phyloP scores from a whole-genome alignment of 2,113 vertebrate species.

The Salvelinus alpinus region DNA sequence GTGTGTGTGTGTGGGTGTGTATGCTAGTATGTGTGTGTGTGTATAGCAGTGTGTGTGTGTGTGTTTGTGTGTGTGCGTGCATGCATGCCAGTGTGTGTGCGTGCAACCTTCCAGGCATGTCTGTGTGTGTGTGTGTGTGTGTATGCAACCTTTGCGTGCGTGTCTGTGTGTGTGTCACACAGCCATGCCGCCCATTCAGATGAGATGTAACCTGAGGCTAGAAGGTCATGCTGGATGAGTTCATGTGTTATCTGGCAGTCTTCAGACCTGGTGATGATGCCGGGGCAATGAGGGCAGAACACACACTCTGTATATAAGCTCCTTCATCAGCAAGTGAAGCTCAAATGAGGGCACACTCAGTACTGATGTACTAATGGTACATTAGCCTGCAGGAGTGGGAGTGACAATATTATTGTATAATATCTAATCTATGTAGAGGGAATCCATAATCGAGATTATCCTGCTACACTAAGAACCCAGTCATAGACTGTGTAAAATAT shows the following conservation, averaged over 20 bases:
- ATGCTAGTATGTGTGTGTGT: not conserved
- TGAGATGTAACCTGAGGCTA: not conserved
- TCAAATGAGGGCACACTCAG: not conserved
- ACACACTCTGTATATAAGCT: not conserved
- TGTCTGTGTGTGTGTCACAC: not conserved
- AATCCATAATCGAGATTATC: too few species aligned
- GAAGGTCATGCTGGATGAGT: not conserved
- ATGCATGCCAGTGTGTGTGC: not conserved
- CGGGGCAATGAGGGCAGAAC: not conserved
- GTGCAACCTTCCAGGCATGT: not conserved
- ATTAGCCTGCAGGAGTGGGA: too few species aligned
- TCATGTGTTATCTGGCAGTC: not conserved
- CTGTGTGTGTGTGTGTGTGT: conserved; percentile 14
- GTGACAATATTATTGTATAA: too few species aligned
- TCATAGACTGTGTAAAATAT: too few species aligned
- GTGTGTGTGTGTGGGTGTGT: not conserved
- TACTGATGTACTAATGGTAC: not conserved
- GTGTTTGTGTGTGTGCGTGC: conserved; percentile 19
- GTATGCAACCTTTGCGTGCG: not conserved
- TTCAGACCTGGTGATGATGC: not conserved
- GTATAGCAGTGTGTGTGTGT: not conserved
- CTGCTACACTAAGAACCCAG: too few species aligned
- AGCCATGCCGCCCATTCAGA: not conserved
- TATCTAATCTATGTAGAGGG: too few species aligned
- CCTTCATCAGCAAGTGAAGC: not conserved